These are phyloP conservation scores for Argynnis bischoffii DNA, from an alignment of 2,888 invertebrate genomes.

Conservation along the genomic window DNA sequence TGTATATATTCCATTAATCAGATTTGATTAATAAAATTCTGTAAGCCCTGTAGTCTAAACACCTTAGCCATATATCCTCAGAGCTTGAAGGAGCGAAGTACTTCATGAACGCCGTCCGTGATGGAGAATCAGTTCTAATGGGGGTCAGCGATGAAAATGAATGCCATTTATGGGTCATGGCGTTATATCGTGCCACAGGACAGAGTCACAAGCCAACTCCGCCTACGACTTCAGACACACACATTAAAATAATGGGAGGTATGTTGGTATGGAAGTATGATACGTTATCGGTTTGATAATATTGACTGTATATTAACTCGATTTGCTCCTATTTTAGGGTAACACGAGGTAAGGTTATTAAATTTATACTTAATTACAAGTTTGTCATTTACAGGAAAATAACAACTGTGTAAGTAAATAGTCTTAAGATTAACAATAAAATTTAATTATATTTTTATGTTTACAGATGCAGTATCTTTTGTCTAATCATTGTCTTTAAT, in stretches of 20 bases:
- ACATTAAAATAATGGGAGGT: constrained; percentile 93
- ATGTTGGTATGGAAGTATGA: constrained; percentile 46
- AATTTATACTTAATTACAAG: background rate
- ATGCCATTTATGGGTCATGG: constrained; percentile 99
- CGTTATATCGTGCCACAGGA: constrained; percentile 99
- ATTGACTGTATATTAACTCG: background rate
- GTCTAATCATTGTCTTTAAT: background rate
- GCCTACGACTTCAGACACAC: constrained; percentile 89
- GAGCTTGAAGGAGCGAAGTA: constrained; percentile 96
- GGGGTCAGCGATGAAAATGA: constrained; percentile 99
- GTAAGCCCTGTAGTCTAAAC: constrained; percentile 4
- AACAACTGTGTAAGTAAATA: background rate
- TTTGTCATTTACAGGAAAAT: constrained; percentile 10
- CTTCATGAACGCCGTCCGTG: constrained; percentile 99
- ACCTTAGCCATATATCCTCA: constrained; percentile 54
- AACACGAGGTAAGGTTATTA: constrained; percentile 4
- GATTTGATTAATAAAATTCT: background rate
- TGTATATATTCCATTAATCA: background rate
- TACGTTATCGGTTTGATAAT: background rate
- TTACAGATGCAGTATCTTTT: background rate
- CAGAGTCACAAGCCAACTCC: constrained; percentile 99
- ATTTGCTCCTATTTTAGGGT: background rate
- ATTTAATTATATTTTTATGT: background rate
- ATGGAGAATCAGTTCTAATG: constrained; percentile 98
- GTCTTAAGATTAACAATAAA: background rate